Conservation (phyloP, 1,140 invertebrate species). For the Rhynchophorus ferrugineus region DNA sequence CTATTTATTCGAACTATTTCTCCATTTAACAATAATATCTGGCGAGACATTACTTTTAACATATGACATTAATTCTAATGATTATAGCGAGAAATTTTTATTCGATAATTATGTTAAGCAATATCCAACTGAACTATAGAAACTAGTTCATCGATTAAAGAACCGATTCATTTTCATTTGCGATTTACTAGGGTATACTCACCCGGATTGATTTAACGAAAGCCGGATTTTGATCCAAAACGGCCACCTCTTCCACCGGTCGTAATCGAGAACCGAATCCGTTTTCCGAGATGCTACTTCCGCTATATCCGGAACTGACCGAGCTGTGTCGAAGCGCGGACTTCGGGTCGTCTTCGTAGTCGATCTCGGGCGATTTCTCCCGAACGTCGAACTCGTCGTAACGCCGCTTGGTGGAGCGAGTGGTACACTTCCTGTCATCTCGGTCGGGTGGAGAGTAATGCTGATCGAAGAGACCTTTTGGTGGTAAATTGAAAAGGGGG, state of each 20-base stretch:
- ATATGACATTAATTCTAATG: no score
- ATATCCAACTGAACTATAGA: no score
- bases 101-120: no score
- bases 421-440: conserved; percentile 2
- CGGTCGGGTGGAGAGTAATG: not conserved
- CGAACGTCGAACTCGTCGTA: conserved; percentile 7
- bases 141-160: no score
- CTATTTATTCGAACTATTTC: no score
- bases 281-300: conserved; percentile 27
- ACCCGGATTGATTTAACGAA: conserved; percentile 36
- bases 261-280: conserved; percentile 25
- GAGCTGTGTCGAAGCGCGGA: conserved; percentile 26
- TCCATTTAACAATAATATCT: no score
- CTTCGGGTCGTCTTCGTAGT: conserved; percentile 13
- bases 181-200: conserved; percentile 1
- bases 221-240: conserved; percentile 36
- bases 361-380: conserved; percentile 24
- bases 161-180: no score
- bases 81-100: no score
- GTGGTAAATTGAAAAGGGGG: conserved; percentile 25
- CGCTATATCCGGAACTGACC: conserved; percentile 36
- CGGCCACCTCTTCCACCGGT: conserved; percentile 27
- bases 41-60: no score
- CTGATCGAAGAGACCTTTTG: not conserved
- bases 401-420: not conserved